Conservation (phyloP, 2,797 vertebrate species). For the Todus mexicanus region DNA sequence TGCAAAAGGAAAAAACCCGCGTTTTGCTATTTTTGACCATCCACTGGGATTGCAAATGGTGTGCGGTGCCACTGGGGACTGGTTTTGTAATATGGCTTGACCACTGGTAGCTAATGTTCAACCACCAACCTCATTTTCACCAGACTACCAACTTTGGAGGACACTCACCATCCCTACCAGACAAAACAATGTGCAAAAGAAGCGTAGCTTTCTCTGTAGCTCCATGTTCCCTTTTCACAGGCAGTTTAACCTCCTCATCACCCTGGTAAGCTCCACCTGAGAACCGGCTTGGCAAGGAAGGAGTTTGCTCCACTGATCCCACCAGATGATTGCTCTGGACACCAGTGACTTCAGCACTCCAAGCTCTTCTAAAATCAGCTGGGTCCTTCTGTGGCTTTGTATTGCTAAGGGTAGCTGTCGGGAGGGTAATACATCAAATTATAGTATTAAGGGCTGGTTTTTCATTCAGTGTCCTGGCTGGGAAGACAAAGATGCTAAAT, state of each 20-base stretch:
- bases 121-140: background rate
- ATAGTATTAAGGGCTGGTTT: background rate
- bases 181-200: background rate
- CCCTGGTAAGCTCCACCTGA: accelerated
- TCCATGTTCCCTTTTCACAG: background rate
- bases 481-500: background rate
- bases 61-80: background rate
- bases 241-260: accelerated
- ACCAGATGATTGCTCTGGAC: background rate
- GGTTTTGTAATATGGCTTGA: background rate
- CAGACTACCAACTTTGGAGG: background rate
- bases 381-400: background rate
- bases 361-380: background rate
- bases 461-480: background rate
- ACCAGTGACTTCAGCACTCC: accelerated
- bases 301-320: background rate
- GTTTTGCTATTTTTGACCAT: background rate
- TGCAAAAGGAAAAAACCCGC: background rate
- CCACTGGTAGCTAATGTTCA: background rate
- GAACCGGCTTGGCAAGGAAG: accelerated
- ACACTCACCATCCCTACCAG: accelerated
- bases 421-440: background rate
- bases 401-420: background rate
- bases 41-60: background rate
- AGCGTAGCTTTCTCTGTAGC: accelerated